A percentile compares a stretch with the other conserved stretches of the same genome.
phyloP scores from a whole-genome alignment of 1,140 invertebrate species.

The Calephelis nemesis region DNA sequence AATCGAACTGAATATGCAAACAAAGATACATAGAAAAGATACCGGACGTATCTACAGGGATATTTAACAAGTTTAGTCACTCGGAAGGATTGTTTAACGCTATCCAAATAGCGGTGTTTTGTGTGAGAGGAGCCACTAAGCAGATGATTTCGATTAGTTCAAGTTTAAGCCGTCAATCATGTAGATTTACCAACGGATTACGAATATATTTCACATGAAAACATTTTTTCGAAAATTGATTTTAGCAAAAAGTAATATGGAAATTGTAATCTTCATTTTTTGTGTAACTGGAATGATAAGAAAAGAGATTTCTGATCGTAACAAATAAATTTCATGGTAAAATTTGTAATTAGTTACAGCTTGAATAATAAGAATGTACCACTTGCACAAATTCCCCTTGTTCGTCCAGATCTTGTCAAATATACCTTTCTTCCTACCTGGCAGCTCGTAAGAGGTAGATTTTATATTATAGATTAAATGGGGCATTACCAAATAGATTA shows the following conservation, averaged over 20 bases:
- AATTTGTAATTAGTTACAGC: no score
- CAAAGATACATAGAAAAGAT: constrained; percentile 47
- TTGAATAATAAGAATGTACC: no score
- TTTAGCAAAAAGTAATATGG: not conserved
- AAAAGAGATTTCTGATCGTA: no score
- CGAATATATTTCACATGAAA: constrained; percentile 15
- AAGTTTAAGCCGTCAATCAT: constrained; percentile 65
- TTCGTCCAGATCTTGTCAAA: no score
- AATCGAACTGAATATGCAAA: constrained; percentile 65
- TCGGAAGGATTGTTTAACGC: constrained; percentile 76
- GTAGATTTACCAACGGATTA: constrained; percentile 31
- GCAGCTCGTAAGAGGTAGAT: no score
- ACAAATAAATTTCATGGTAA: no score
- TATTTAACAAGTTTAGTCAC: constrained; percentile 59
- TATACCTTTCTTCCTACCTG: no score
- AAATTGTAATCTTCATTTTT: not conserved
- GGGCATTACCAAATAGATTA: no score
- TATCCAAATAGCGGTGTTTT: constrained; percentile 69
- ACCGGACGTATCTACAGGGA: constrained; percentile 50
- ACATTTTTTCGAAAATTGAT: not conserved
- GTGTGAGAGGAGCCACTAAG: constrained; percentile 62
- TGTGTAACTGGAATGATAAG: not conserved
- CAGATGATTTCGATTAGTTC: constrained; percentile 69
- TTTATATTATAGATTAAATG: no score
- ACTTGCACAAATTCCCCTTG: no score